These are phyloP conservation scores for Ditula angustiorana DNA, from an alignment of 2,888 invertebrate species.

Conservation along the genomic window DNA sequence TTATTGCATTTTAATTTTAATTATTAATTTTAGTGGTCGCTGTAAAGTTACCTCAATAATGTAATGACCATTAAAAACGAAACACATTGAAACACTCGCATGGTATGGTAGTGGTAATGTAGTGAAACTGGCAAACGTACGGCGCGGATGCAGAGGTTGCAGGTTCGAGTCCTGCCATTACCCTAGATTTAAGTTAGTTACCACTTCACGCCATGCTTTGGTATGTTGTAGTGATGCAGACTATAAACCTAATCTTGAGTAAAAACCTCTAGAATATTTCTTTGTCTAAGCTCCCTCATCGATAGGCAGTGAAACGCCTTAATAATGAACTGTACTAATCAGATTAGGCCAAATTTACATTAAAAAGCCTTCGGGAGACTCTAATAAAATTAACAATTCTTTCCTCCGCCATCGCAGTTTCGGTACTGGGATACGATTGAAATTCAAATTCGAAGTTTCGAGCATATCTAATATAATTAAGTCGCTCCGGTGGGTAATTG, in stretches of 20 bases:
- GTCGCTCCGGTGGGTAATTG: constrained; percentile 74
- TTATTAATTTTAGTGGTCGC: too few species aligned
- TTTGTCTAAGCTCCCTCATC: not conserved
- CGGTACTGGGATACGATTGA: constrained; percentile 66
- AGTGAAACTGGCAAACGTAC: too few species aligned
- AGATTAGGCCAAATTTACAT: constrained; percentile 67
- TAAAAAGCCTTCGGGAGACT: constrained; percentile 65
- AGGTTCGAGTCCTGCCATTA: too few species aligned
- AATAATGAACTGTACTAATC: constrained; percentile 45
- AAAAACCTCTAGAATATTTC: not conserved
- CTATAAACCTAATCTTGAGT: too few species aligned
- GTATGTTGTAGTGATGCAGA: too few species aligned
- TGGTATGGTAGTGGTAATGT: too few species aligned
- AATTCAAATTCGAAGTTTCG: constrained; percentile 78
- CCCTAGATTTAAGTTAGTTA: too few species aligned
- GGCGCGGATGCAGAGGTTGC: too few species aligned
- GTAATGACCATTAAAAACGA: too few species aligned
- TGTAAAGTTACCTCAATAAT: too few species aligned
- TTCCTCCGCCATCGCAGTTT: constrained; percentile 64
- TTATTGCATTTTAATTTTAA: too few species aligned
- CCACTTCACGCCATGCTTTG: not conserved
- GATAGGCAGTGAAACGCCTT: constrained; percentile 28
- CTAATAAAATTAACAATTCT: constrained; percentile 79
- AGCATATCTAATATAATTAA: constrained; percentile 80
- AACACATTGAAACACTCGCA: too few species aligned